Percentiles rank a stretch among this genome's conserved stretches.
Evolutionary conservation across 92 coral and sea anemone species (phyloP).

Genomic region (Epizoanthus illoricatus): DNA sequence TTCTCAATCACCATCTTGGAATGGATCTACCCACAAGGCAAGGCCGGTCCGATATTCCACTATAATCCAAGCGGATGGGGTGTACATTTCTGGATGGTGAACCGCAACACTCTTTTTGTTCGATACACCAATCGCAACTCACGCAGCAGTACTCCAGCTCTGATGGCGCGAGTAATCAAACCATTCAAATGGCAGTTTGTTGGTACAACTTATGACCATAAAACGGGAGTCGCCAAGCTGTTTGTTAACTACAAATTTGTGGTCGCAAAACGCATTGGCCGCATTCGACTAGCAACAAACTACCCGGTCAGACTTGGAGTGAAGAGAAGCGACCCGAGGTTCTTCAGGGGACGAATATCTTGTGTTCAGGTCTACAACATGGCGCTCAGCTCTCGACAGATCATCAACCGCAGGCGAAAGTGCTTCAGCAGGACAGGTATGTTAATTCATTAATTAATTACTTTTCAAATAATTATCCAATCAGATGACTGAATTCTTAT

Average conservation of each 20-base stretch:
- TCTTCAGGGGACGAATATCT: constrained; percentile 71
- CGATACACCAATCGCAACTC: constrained; percentile 65
- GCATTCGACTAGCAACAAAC: constrained; percentile 64
- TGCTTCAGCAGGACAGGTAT: constrained; percentile 71
- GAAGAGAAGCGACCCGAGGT: constrained; percentile 46
- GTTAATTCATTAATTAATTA: neutral
- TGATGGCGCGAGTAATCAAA: constrained; percentile 49
- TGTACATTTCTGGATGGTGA: constrained; percentile 71
- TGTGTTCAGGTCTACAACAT: constrained; percentile 74
- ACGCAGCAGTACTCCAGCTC: constrained; percentile 41
- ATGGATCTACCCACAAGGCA: constrained; percentile 68
- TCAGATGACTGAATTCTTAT: too few relatives aligned
- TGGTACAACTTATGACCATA: constrained; percentile 60
- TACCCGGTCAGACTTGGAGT: constrained; percentile 70
- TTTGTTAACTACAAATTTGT: constrained; percentile 63
- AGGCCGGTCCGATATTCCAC: constrained; percentile 69
- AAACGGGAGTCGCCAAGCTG: constrained; percentile 56
- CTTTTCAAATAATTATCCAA: too few relatives aligned
- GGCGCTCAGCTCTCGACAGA: constrained; percentile 59
- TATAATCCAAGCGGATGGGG: constrained; percentile 71
- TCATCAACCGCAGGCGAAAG: constrained; percentile 48
- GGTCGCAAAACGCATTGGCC: constrained; percentile 48
- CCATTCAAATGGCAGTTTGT: constrained; percentile 64
- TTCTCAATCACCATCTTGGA: constrained; percentile 59
- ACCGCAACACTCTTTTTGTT: constrained; percentile 50